phyloP scores from a whole-genome alignment of 1,140 invertebrate species.

The Bombus fervidus region DNA sequence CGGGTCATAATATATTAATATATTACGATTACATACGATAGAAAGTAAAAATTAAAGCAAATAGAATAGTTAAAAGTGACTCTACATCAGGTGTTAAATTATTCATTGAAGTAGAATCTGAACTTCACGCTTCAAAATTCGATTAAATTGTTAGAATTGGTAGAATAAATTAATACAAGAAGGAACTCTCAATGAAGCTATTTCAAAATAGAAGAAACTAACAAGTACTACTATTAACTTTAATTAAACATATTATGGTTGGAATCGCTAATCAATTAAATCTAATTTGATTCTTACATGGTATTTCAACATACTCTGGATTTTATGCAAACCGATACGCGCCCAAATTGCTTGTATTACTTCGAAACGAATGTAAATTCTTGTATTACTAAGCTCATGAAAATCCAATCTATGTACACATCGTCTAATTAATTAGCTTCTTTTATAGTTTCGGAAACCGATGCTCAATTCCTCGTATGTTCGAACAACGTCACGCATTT shows the following conservation, averaged over 20 bases:
- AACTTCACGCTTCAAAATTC: background rate
- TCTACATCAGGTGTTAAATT: background rate
- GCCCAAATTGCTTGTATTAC: too few species aligned
- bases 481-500: background rate
- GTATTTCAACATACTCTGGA: background rate
- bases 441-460: background rate
- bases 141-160: background rate
- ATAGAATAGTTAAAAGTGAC: background rate
- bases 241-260: too few species aligned
- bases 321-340: background rate
- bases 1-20: background rate
- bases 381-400: too few species aligned
- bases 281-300: background rate
- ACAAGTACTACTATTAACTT: background rate
- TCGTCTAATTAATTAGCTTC: background rate
- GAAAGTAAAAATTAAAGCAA: background rate
- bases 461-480: background rate
- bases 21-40: background rate
- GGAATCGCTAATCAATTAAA: background rate
- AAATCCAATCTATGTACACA: background rate
- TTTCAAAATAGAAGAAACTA: background rate
- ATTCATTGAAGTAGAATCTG: background rate
- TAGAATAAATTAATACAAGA: background rate
- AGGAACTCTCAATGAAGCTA: background rate
- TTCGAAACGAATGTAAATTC: background rate